Base-by-base conservation (phyloP, 1,140 invertebrate genomes). In the Tachypleus tridentatus region DNA sequence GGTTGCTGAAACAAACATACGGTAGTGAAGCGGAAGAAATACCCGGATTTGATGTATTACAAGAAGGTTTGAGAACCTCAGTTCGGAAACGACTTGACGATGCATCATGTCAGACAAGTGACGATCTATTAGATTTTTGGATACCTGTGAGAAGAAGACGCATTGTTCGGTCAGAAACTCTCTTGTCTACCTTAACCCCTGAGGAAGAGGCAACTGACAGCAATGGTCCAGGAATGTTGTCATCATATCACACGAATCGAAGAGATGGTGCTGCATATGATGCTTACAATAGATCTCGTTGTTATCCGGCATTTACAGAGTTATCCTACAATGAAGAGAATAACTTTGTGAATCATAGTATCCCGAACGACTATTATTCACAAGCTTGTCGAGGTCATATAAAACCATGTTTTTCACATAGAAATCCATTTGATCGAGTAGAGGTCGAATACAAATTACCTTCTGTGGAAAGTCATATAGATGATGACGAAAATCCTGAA, bases 71-170 rank as follows among this genome's bases (percentile, higher is more conserved):
- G 10, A 54, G 57, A 57, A 5, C 11, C 29, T 58, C 63, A 61
- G 51, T 57, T 57, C 4, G 47, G 6, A 29, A 64, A 4, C 52
- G 11, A 6, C 57, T 57, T 10, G 65, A 67, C 29, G 71, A 72
- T 7, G 60, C 61, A 4, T 59, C 63, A 3, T 67, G 67, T 57
- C 72, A 72, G 57, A 72, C 72, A 4, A 65, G 65, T 3, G 63
- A 69, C 48, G 71, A 70, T 61, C 54, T 71, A 47, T 49, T 70
- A 11, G 69, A 72, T 49, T 60, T 66, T 9, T 60, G 72, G 58
- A 56, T 72, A 48, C 66, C 67, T 47, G 61, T 61, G 4, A 47
- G 70, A 10, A 60, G 67, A 56, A 60, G 57, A 10, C 60, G 69
- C 5, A 47, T 63, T 3, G 53, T 68, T 9, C 64, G 69, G 4